Conservation (phyloP, 2,797 vertebrate species). For the Sparidentex hasta region DNA sequence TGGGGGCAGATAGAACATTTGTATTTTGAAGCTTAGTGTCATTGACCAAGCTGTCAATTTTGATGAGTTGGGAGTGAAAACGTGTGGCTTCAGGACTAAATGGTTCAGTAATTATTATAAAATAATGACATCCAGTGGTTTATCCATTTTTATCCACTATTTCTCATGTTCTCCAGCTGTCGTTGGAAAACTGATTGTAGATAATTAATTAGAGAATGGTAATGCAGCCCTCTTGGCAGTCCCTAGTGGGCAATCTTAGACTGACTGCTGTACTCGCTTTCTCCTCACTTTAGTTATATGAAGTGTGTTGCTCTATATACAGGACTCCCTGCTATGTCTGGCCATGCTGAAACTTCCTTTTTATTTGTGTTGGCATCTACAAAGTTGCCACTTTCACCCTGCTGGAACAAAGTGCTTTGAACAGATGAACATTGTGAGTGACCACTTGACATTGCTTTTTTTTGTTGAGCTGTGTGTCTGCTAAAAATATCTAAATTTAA, state of each 20-base stretch:
- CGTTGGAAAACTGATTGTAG: neutral
- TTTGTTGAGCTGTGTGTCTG: neutral
- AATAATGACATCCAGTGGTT: neutral
- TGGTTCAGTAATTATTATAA: neutral
- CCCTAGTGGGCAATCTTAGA: neutral
- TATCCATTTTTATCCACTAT: neutral
- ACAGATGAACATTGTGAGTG: neutral
- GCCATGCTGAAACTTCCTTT: neutral
- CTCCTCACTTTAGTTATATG: neutral
- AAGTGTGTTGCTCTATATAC: neutral
- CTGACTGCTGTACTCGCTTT: neutral
- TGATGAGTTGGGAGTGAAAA: too few relatives aligned
- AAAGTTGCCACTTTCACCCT: neutral
- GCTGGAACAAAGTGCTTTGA: slow-evolving; percentile 15
- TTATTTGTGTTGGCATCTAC: slow-evolving; percentile 2
- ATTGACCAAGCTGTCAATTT: too few relatives aligned
- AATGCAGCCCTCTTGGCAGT: neutral
- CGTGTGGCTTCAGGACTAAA: neutral
- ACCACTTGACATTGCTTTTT: neutral
- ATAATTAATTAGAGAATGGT: neutral
- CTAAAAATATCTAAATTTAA: slow-evolving; percentile 16
- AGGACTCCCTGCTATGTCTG: neutral
- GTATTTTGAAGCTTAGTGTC: too few relatives aligned
- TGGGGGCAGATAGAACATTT: too few relatives aligned
- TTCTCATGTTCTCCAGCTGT: neutral